Base-by-base conservation (phyloP, 30 jellyfish, hydroid and myxozoan species). In the Aurelia sp. region DNA sequence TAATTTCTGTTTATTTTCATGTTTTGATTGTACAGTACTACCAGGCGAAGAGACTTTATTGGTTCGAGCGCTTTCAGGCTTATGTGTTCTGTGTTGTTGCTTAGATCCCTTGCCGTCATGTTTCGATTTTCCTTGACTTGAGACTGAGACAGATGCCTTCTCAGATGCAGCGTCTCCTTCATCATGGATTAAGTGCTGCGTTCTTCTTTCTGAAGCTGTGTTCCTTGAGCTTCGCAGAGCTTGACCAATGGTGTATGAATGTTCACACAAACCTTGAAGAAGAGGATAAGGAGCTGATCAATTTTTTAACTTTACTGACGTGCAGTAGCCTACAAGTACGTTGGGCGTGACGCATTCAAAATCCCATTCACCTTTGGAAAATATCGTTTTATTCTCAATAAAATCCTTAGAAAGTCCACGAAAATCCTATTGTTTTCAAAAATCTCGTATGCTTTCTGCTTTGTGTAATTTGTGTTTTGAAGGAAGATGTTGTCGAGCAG, bases 31-130 rank as follows among this genome's bases (percentile, higher is more conserved):
- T 11, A 13, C 70, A 8, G 70, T 20, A 24, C 92, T 82, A 33
- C 64, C 55, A 2, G 86, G 79, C 22, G 92, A 82, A n/a, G 92
- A 69, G 41, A 35, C 17, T 20, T 79, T 82, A 55, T 75, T 82
- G 60, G 85, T 82, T 55, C 92, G 65, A 15, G 62, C 22, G 60
- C 92, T 69, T 38, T 64, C 92, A 5, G 91, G 35, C 24, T 50
- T 63, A 76, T 84, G 70, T 48, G 47, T 41, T 72, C 80, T 53
- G 72, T 71, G 85, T 41, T 82, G 85, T 67, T 57, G 58, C n/a
- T 40, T 69, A 20, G 67, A 53, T 13, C 65, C 44, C 59, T 70
- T 82, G 55, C 90, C 81, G 5, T 64, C 90, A 18, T 55, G 44
- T 27, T 64, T 80, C n/a, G 41, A 48, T 80, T 64, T 48, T 24